Evolutionary conservation across 1,140 invertebrate genomes (phyloP), one percentile per base, ranked within the genome.

Genomic region (Popillia japonica): DNA sequence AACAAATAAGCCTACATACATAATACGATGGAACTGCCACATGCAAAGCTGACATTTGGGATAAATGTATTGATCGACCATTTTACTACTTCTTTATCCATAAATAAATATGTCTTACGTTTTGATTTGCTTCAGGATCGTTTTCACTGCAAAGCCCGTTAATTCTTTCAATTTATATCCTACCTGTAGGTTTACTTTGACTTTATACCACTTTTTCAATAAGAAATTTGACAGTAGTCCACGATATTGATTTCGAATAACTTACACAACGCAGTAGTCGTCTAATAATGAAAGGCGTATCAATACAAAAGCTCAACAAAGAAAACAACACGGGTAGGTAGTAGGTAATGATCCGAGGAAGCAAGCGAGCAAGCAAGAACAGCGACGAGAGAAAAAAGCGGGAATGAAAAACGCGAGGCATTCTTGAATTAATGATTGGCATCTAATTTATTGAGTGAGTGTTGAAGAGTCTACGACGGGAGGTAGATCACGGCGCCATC

Each of bases 401-500:
- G 44, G 11, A 48, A 64, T 64, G 61, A 64, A 64, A 64, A 64
- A 64, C 61, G 72, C 72, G 72, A 40, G 40, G 27, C 34, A 73
- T 40, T 27, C 34, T 42, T 75, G 79, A 48, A 75, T 75, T 48
- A 55, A 75, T 55, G 44, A 75, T 75, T 80, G 78, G 75, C 77
- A 73, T 77, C 75, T 80, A 81, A 81, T 81, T 81, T 81, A 81
- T 80, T 75, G 79, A 77, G 75, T 73, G 78, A 72, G 79, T 78
- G 80, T 81, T 81, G 81, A 81, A 79, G 81, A 80, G 79, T 81
- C 79, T 77, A 68, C 79, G 76, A 77, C 81, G 77, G 81, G 81
- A 78, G 81, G 81, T 81, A 81, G 78, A 81, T 81, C 81, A 81
- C 79, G 79, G 42, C 76, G 81, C 79, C 78, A 81, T 81, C 79